Base-by-base conservation (phyloP, 2,888 invertebrate species). In the Dichetophora obliterata region DNA sequence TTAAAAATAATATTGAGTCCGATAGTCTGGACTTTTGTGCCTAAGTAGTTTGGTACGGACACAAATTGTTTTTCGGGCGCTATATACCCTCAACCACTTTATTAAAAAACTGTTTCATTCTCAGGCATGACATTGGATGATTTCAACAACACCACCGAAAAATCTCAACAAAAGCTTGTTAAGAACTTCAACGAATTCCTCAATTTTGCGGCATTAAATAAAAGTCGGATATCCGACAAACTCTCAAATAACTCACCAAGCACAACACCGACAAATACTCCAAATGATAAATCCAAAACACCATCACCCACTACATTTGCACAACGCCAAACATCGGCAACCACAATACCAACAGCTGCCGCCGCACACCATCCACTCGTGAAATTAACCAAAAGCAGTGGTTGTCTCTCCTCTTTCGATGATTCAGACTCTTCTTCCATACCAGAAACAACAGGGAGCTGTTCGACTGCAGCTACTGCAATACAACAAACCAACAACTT, bases 111-210 rank as follows among this genome's bases (percentile, higher is more conserved):
- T 3, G 11, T 43, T 11, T 27, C 27, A 34, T 79, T 59, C n/a
- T 2, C 66, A 82, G 82, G 82, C 27, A 76, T 85, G 27, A 83
- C 84, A 1, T 82, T 84, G 19, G 86, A 87, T 37, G 82, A 81
- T 27, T 78, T 79, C 5, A 81, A 77, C 11, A 75, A 68, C 3
- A 81, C 79, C 6, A 80, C 80, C 9, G 85, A 85, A 37, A 86
- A 85, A 69, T 87, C 88, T 0, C 89, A 86, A 48, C 90, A 91
- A 50, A 89, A 88, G 73, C 90, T 92, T 11, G 94, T 96, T 3
- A 95, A 94, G 88, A 96, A 96, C 88, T 90, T 96, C 52, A 95
- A 95, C 84, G 96, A 96, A 89, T 96, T 96, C 86, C 90, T 95
- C 0, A 95, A 93, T 84, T 94, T 96, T 84, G 93, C 95, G 0